Conservation (phyloP, 2,888 invertebrate genomes). For the Balanococcus diminutus region DNA sequence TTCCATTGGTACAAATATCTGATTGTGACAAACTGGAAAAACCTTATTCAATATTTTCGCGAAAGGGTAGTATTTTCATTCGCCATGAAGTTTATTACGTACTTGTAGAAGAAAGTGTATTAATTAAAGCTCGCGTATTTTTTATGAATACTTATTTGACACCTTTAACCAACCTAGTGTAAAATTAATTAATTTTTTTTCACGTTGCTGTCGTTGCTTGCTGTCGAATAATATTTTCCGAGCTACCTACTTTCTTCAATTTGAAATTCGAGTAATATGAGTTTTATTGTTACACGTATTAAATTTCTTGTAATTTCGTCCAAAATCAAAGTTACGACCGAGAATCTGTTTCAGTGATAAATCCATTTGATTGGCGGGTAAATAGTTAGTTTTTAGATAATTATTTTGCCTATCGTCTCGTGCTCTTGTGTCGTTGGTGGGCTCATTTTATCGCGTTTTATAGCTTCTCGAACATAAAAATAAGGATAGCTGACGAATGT, state of each 20-base stretch:
- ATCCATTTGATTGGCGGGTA: background rate
- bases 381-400: background rate
- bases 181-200: slow-evolving; percentile 11
- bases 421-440: background rate
- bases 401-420: too few relatives aligned
- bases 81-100: background rate
- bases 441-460: background rate
- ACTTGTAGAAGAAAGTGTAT: slow-evolving; percentile 11
- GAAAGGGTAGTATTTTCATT: background rate
- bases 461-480: background rate
- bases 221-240: background rate
- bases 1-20: background rate
- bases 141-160: background rate
- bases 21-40: slow-evolving; percentile 5
- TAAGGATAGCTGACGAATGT: background rate
- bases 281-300: too few relatives aligned
- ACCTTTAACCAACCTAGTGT: background rate
- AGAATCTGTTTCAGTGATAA: too few relatives aligned
- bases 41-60: background rate
- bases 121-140: background rate
- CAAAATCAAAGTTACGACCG: background rate
- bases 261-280: background rate
- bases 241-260: background rate
- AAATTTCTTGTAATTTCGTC: too few relatives aligned
- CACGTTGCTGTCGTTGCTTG: background rate